Conservation (phyloP, 2,797 vertebrate species). For the Zonotrichia albicollis region DNA sequence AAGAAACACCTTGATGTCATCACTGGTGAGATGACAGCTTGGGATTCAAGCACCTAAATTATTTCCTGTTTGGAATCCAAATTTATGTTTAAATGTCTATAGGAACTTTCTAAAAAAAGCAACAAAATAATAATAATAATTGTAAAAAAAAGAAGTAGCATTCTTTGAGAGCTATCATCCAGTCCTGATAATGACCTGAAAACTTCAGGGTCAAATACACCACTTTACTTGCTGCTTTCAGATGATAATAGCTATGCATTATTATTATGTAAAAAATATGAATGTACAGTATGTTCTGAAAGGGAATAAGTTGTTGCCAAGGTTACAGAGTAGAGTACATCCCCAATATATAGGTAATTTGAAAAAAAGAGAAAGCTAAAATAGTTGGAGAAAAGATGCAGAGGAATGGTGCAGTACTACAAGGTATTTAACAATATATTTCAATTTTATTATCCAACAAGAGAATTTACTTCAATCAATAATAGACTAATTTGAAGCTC, state of each 20-base stretch:
- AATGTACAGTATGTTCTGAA: constrained; percentile 11
- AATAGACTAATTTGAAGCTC: neutral
- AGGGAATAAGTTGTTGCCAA: constrained; percentile 43
- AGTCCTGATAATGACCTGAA: neutral
- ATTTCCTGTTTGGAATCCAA: neutral
- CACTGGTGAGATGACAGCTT: neutral
- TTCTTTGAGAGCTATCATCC: neutral
- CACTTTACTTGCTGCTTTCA: constrained; percentile 3
- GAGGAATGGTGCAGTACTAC: neutral
- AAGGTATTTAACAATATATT: neutral
- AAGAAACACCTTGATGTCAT: neutral
- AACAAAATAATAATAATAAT: neutral
- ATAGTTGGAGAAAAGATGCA: neutral
- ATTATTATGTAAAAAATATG: neutral
- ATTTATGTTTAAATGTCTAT: neutral
- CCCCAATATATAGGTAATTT: constrained; percentile 6
- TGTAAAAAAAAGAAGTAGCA: neutral
- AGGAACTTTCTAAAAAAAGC: neutral
- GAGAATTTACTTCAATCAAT: neutral
- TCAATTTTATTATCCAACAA: neutral
- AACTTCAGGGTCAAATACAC: neutral
- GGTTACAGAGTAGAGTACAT: constrained; percentile 31
- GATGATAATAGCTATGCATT: constrained; percentile 2
- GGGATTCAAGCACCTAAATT: neutral
- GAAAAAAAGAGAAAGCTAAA: neutral